phyloP scores from a whole-genome alignment of 2,113 vertebrate species.

The Eulemur rufifrons region DNA sequence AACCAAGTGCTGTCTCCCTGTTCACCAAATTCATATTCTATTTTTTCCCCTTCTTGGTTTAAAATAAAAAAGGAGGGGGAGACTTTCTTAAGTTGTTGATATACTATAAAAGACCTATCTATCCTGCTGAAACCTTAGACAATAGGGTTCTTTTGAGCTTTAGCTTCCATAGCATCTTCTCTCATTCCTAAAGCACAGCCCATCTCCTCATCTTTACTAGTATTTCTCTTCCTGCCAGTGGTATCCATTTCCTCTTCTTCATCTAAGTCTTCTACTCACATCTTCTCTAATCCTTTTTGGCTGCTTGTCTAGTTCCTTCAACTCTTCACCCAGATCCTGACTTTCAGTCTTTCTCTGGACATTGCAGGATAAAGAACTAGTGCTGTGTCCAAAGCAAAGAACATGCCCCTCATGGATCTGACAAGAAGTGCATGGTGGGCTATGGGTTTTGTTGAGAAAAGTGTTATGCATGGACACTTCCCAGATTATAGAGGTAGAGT shows the following conservation, averaged over 20 bases:
- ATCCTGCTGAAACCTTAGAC: slow-evolving; percentile 91
- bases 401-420: slow-evolving; percentile 88
- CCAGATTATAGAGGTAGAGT: slow-evolving; percentile 89
- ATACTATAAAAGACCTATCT: slow-evolving; percentile 90
- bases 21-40: slow-evolving; percentile 93
- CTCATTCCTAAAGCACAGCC: slow-evolving; percentile 91
- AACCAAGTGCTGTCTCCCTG: slow-evolving; percentile 90
- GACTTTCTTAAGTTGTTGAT: slow-evolving; percentile 92
- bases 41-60: slow-evolving; percentile 90
- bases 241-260: slow-evolving; percentile 80
- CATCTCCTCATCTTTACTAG: slow-evolving; percentile 78
- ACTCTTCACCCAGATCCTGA: neutral
- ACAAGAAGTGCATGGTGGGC: slow-evolving; percentile 88
- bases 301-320: neutral
- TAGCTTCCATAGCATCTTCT: slow-evolving; percentile 89
- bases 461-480: slow-evolving; percentile 88
- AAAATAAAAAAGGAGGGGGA: slow-evolving; percentile 90
- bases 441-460: slow-evolving; percentile 90
- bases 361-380: slow-evolving; percentile 92
- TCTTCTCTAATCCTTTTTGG: slow-evolving; percentile 59
- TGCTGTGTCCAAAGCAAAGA: slow-evolving; percentile 91
- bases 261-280: slow-evolving; percentile 90
- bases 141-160: slow-evolving; percentile 92
- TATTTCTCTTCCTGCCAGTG: slow-evolving; percentile 68
- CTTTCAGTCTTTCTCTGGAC: neutral